These are phyloP conservation scores for Lithophane socia DNA, from an alignment of 2,888 invertebrate genomes.

Conservation along the genomic window DNA sequence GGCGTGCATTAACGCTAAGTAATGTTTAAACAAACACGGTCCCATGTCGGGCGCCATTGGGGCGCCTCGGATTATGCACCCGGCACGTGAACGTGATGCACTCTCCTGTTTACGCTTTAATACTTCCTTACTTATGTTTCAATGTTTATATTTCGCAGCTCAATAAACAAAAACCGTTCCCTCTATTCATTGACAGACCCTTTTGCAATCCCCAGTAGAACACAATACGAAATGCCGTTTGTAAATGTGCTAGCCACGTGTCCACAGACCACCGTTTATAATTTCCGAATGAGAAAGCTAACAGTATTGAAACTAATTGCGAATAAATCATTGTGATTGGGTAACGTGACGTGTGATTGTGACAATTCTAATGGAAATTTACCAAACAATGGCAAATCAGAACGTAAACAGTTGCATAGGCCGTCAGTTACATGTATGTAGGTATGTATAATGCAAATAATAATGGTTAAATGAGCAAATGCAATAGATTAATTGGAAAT, in stretches of 20 bases:
- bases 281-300: slow-evolving; percentile 64
- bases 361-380: slow-evolving; percentile 46
- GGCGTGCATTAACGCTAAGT: slow-evolving; percentile 70
- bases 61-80: slow-evolving; percentile 64
- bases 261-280: slow-evolving; percentile 52
- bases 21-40: slow-evolving; percentile 70
- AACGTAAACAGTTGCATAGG: slow-evolving; percentile 37
- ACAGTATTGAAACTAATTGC: slow-evolving; percentile 73
- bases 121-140: slow-evolving; percentile 70
- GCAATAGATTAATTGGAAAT: neutral
- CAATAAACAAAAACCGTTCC: slow-evolving; percentile 68
- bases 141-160: slow-evolving; percentile 79
- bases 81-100: slow-evolving; percentile 68
- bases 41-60: slow-evolving; percentile 71
- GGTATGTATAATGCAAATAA: slow-evolving; percentile 16
- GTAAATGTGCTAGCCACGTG: slow-evolving; percentile 66
- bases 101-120: slow-evolving; percentile 69
- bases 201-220: slow-evolving; percentile 28
- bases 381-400: slow-evolving; percentile 47
- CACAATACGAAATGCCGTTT: slow-evolving; percentile 34
- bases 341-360: slow-evolving; percentile 52
- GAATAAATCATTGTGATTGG: slow-evolving; percentile 73
- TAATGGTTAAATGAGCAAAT: slow-evolving; percentile 12
- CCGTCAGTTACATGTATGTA: slow-evolving; percentile 10
- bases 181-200: slow-evolving; percentile 45